Percentiles rank a stretch among this genome's conserved stretches.
phyloP scores from a whole-genome alignment of 2,797 vertebrate genomes.

The Myotis daubentonii region DNA sequence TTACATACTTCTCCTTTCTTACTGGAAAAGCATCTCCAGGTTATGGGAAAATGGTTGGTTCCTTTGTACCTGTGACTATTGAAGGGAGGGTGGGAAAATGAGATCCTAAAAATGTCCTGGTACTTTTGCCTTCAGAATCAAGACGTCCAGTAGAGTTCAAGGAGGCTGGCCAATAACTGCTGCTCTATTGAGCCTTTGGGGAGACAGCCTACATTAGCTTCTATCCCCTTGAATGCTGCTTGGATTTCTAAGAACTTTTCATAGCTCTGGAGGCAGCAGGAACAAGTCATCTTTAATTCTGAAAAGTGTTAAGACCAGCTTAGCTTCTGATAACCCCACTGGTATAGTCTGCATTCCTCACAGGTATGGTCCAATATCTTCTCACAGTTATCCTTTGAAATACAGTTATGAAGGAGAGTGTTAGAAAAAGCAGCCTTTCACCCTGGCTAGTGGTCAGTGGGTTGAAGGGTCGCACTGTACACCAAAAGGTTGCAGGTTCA shows the following conservation, averaged over 20 bases:
- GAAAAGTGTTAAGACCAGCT: background rate
- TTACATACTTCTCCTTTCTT: background rate
- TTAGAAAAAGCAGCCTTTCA: background rate
- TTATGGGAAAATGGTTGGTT: background rate
- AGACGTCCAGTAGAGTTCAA: background rate
- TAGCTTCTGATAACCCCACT: background rate
- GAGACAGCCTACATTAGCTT: background rate
- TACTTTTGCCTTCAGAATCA: background rate
- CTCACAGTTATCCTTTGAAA: background rate
- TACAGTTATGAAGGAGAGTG: background rate
- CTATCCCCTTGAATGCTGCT: background rate
- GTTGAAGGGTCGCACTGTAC: background rate
- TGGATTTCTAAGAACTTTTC: background rate
- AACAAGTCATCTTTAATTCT: background rate
- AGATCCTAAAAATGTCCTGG: background rate
- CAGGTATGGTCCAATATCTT: background rate
- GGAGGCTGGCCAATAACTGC: background rate
- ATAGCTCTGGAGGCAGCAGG: background rate
- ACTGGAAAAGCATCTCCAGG: background rate
- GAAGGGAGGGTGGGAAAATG: background rate
- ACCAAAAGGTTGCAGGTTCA: background rate
- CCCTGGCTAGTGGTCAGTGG: background rate
- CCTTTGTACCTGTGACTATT: background rate
- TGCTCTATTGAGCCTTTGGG: background rate
- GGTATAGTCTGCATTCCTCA: background rate